Conservation (phyloP, 2,113 vertebrate species). For the Colistium nudipinnis region DNA sequence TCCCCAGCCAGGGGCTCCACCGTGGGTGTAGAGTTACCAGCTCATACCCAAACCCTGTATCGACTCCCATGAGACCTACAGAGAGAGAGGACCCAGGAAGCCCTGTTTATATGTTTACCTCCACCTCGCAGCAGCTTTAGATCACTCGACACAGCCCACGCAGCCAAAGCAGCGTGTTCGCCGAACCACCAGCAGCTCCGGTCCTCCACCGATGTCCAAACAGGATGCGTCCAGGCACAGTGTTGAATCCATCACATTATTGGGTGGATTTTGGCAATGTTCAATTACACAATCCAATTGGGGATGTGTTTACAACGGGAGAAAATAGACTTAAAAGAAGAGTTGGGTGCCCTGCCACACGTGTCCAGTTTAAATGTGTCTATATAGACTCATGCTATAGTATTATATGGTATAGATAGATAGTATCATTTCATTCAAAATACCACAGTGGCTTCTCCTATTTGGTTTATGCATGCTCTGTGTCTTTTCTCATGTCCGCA, state of each 20-base stretch:
- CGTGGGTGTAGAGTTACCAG: conserved; percentile 76
- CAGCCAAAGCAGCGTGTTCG: not conserved
- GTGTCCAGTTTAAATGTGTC: no score
- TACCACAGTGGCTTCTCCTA: conserved; percentile 33
- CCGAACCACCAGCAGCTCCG: not conserved
- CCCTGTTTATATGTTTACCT: conserved; percentile 56
- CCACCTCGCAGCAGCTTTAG: conserved; percentile 40
- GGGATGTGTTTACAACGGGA: no score
- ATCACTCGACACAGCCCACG: conserved; percentile 21
- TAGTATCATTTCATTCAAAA: conserved; percentile 18
- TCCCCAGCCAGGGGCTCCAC: conserved; percentile 61
- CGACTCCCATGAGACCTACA: conserved; percentile 36
- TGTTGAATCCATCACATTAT: not conserved
- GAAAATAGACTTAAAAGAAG: no score
- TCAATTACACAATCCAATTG: not conserved
- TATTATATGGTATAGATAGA: no score
- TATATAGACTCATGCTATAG: no score
- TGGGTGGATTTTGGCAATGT: not conserved
- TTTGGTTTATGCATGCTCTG: conserved; percentile 7
- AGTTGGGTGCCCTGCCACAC: no score
- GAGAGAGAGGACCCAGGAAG: conserved; percentile 45
- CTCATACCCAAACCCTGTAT: conserved; percentile 51
- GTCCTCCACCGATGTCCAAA: not conserved
- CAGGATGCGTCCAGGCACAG: not conserved
- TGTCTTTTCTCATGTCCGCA: conserved; percentile 42